Conservation (phyloP, 2,113 vertebrate genomes). For the Etia nguti region DNA sequence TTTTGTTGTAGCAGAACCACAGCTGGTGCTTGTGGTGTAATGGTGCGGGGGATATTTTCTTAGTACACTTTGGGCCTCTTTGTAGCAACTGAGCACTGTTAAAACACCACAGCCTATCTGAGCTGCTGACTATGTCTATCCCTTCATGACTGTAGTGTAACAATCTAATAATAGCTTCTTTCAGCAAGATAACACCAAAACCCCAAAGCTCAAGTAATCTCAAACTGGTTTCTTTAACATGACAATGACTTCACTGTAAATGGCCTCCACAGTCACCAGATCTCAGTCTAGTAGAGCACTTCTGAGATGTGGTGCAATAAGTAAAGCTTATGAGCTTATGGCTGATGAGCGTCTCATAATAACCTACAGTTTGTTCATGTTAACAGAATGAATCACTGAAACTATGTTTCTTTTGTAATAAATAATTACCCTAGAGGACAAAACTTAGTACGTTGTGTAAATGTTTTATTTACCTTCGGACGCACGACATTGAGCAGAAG, state of each 20-base stretch:
- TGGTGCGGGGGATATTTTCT: background rate
- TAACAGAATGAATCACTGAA: background rate
- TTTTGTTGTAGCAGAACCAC: background rate
- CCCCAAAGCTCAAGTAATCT: background rate
- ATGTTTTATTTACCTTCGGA: constrained; percentile 76
- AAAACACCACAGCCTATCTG: background rate
- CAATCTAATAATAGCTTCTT: background rate
- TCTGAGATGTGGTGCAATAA: background rate
- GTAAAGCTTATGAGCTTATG: background rate
- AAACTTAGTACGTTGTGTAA: background rate
- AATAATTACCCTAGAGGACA: background rate
- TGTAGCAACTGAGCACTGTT: background rate
- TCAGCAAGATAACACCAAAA: background rate
- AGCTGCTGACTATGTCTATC: background rate
- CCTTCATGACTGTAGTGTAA: background rate
- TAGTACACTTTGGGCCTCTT: background rate
- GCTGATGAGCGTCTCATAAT: background rate
- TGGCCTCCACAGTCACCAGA: background rate
- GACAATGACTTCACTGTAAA: background rate
- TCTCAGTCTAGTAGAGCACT: background rate
- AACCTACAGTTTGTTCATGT: background rate
- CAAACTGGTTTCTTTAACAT: background rate
- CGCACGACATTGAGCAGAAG: constrained; percentile 91
- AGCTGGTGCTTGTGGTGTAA: background rate
- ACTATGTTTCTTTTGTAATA: background rate